These are phyloP conservation scores for Chlamydotis undulata DNA, from an alignment of 2,113 vertebrate genomes.

Conservation along the genomic window DNA sequence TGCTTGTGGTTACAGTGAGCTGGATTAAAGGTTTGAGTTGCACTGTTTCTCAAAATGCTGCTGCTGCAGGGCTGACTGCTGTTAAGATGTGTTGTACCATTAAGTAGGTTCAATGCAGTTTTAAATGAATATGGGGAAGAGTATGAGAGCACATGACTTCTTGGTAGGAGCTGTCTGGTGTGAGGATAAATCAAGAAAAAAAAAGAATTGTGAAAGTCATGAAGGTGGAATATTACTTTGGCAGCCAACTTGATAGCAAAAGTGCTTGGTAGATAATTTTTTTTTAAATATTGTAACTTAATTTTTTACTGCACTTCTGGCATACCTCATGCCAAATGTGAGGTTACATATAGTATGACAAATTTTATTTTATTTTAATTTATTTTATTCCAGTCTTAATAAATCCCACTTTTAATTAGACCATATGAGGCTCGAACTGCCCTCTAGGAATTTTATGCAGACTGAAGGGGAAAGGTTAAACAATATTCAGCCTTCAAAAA, in stretches of 20 bases:
- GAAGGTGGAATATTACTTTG: background rate
- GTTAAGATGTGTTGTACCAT: background rate
- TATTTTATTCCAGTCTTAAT: slow-evolving; percentile 45
- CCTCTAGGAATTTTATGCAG: slow-evolving; percentile 52
- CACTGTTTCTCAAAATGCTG: background rate
- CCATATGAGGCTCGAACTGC: background rate
- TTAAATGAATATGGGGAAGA: background rate
- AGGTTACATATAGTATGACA: background rate
- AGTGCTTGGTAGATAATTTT: slow-evolving; percentile 50
- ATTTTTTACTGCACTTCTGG: slow-evolving; percentile 32
- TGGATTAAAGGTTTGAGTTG: background rate
- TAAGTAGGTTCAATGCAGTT: background rate
- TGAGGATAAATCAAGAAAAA: slow-evolving; percentile 1
- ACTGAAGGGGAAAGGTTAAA: slow-evolving; percentile 33
- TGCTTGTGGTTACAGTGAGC: background rate
- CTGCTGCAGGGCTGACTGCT: background rate
- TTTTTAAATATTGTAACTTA: slow-evolving; percentile 27
- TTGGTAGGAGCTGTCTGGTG: background rate
- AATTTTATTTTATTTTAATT: slow-evolving; percentile 14
- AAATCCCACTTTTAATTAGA: slow-evolving; percentile 54
- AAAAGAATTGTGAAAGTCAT: background rate
- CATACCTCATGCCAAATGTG: background rate
- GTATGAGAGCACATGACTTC: slow-evolving; percentile 8
- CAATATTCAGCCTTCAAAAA: slow-evolving; percentile 42
- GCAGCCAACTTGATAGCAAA: background rate